Evolutionary conservation across 2,888 invertebrate genomes (phyloP).

Genomic region (Atethmia centrago): DNA sequence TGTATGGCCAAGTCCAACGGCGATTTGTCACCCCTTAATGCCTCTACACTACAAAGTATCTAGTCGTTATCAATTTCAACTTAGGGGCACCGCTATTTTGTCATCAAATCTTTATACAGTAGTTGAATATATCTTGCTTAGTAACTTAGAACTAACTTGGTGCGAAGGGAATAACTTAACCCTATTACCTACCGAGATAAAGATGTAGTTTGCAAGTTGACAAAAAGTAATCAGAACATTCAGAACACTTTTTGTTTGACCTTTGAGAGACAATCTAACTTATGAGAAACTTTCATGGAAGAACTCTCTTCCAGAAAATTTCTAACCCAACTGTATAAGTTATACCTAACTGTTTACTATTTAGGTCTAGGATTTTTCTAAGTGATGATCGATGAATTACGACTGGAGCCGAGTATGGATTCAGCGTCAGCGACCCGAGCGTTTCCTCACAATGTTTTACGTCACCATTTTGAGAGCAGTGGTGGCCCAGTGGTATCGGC

Average conservation of each 20-base stretch:
- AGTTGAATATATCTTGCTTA: not conserved
- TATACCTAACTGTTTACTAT: not conserved
- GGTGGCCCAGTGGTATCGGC: no score
- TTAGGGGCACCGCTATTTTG: not conserved
- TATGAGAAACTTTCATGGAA: not conserved
- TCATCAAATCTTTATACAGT: not conserved
- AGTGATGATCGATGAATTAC: not conserved
- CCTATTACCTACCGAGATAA: slow-evolving; percentile 28
- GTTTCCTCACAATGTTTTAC: no score
- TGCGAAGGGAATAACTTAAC: slow-evolving; percentile 13
- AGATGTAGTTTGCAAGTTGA: slow-evolving; percentile 19
- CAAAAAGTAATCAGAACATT: slow-evolving; percentile 16
- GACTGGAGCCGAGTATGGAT: no score
- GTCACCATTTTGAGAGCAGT: no score
- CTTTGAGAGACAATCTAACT: slow-evolving; percentile 6
- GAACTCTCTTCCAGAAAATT: no score
- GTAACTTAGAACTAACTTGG: slow-evolving; percentile 29
- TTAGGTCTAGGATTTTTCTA: not conserved
- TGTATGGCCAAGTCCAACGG: no score
- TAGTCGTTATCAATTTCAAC: not conserved
- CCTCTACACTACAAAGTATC: not conserved
- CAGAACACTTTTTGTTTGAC: slow-evolving; percentile 10
- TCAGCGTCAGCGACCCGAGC: no score
- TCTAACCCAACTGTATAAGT: not conserved
- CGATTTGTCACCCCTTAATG: no score